Base-by-base conservation (phyloP, 2,888 invertebrate species). In the Temnothorax rugatulus region DNA sequence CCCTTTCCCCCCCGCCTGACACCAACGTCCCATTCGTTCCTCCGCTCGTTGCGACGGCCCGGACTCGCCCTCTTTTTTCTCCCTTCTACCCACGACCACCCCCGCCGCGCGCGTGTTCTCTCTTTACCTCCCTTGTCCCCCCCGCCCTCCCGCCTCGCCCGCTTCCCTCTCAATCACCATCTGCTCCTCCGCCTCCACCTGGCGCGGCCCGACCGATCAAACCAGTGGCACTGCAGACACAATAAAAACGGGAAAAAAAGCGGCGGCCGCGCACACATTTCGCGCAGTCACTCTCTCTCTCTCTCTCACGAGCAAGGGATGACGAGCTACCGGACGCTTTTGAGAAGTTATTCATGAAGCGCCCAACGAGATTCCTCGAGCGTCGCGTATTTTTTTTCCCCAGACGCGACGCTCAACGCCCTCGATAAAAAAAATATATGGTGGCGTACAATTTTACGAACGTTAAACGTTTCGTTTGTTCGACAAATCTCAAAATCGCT, bases 151-250 rank as follows among this genome's bases (percentile, higher is more conserved):
- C n/a, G 34, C 41, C 44, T 18, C 52, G 38, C 68, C 44, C 38
- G 75, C 54, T 68, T 84, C 84, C 84, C 90, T 90, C 89, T 83
- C 86, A 81, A 87, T 86, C 89, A 88, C 89, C 88, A 89, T 91
- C 87, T 89, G 88, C 86, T 90, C 87, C 89, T 88, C 88, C 91
- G 88, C 85, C 90, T 88, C 91, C 86, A 84, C 84, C 89, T 90
- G 87, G 89, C 88, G 86, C 86, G 90, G 89, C 88, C 86, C 90
- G 87, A 89, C 85, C 90, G 91, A 90, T 88, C 92, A 91, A 93
- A 92, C 93, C 92, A 92, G 91, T 91, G 89, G 90, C 90, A 90
- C 90, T 92, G 93, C 93, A 93, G 93, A 92, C 93, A 92, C 92
- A 93, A 92, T 92, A 93, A 93, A 92, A 93, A 92, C 91, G 91